phyloP scores from a whole-genome alignment of 1,140 invertebrate genomes.

The Drosophila pectinifera region DNA sequence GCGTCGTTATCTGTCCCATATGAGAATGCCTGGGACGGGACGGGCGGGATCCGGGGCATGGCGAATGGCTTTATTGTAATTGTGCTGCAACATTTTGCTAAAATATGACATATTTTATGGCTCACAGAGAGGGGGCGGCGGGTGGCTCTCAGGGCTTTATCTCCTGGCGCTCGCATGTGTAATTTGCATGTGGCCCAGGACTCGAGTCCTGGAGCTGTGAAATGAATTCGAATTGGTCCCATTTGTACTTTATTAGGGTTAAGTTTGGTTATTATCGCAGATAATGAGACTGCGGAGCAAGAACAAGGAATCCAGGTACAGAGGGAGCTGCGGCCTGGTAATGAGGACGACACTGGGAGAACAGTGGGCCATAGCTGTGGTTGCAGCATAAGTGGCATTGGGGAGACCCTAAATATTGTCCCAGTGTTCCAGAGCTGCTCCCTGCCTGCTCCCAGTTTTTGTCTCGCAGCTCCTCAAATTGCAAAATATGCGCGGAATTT shows the following conservation, averaged over 20 bases:
- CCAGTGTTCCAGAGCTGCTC: too few relatives aligned
- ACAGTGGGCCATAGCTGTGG: neutral
- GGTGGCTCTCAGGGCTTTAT: constrained; percentile 56
- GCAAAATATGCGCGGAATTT: constrained; percentile 77
- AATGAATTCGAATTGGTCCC: constrained; percentile 82
- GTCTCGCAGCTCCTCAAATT: constrained; percentile 49
- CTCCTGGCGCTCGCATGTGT: constrained; percentile 57
- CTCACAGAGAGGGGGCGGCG: constrained; percentile 50
- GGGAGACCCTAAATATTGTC: too few relatives aligned
- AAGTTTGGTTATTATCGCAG: constrained; percentile 67
- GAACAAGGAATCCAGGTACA: constrained; percentile 23
- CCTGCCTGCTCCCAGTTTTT: constrained; percentile 10
- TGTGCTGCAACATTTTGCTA: constrained; percentile 78
- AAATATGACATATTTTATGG: constrained; percentile 85
- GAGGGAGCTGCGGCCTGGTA: constrained; percentile 5
- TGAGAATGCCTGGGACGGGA: constrained; percentile 46
- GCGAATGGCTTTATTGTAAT: constrained; percentile 84
- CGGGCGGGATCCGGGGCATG: constrained; percentile 43
- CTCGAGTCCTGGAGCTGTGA: constrained; percentile 35
- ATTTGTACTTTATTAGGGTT: constrained; percentile 83
- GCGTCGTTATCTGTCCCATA: constrained; percentile 76
- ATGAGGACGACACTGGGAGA: constrained; percentile 17
- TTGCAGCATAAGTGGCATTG: neutral
- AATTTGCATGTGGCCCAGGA: constrained; percentile 67
- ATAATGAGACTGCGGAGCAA: constrained; percentile 48